Evolutionary conservation across 2,113 vertebrate species (phyloP).

Genomic region (Apus apus): DNA sequence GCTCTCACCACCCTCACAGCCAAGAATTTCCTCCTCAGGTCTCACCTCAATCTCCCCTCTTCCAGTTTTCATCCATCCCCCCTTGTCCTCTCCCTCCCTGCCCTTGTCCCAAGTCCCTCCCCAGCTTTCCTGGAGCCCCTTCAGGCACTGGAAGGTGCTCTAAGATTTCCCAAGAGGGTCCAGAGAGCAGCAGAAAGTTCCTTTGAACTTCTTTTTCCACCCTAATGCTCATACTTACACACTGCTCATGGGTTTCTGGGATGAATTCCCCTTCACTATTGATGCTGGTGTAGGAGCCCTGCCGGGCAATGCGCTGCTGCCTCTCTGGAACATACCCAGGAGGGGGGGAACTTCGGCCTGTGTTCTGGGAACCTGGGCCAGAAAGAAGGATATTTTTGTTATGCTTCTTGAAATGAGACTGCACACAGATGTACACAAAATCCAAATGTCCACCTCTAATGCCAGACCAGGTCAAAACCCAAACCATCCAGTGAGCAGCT

Average conservation of each 20-base stretch:
- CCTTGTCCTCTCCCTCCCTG: too few relatives aligned
- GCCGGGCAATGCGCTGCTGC: constrained; percentile 93
- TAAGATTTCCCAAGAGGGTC: too few relatives aligned
- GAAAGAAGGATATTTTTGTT: neutral
- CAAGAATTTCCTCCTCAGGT: too few relatives aligned
- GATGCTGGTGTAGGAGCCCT: constrained; percentile 97
- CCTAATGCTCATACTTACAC: constrained; percentile 80
- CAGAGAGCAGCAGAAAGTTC: neutral
- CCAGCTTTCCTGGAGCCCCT: too few relatives aligned
- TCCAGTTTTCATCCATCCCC: too few relatives aligned
- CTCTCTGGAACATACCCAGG: constrained; percentile 94
- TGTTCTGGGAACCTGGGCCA: constrained; percentile 88
- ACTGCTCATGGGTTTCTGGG: constrained; percentile 92
- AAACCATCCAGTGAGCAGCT: fast-evolving
- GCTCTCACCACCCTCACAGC: too few relatives aligned
- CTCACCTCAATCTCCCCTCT: too few relatives aligned
- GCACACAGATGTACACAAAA: neutral
- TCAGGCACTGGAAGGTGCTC: too few relatives aligned
- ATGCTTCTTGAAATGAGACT: neutral
- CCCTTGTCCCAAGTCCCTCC: too few relatives aligned
- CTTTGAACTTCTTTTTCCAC: neutral
- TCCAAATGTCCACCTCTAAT: neutral
- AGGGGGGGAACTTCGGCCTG: constrained; percentile 92
- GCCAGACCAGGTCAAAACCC: neutral
- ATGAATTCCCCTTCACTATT: constrained; percentile 98